Base-by-base conservation (phyloP, 23 tunicate species). In the Ascidia mentula region DNA sequence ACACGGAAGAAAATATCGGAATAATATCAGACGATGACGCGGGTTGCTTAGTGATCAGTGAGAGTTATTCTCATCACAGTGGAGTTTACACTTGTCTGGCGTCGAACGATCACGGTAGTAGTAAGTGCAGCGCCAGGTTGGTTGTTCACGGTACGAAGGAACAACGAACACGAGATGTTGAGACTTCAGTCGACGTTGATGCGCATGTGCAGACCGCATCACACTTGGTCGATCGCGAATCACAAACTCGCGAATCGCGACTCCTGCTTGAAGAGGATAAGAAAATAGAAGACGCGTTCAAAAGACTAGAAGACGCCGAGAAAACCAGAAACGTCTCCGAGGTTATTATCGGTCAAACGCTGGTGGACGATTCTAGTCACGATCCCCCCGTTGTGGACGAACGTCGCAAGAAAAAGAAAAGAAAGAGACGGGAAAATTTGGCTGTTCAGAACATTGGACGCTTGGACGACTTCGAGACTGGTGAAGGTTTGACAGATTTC, bases 21-120 rank as follows among this genome's bases (percentile, higher is more conserved):
- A 79, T 88, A 18, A 88, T 93, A 18, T 45, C 65, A 12, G 91
- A 90, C 45, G 88, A 85, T 13, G 86, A 82, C 33, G 99, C 95
- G n/a, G 95, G 96, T 13, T 90, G 95, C 59, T 59, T 95, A 40
- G 65, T 95, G 0, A 90, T 95, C 45, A 95, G 95, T 59, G 96
- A 83, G 26, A 60, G 89, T 0, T 82, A 79, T 26, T 59, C 80
- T 0, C 42, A 37, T 28, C 83, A 90, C 75, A 82, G 87, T 37
- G 99, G 99, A 76, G 79, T 89, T 36, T 95, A 90, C 85, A 78
- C 89, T 13, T 83, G 91, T 76, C 61, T 95, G 36, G 99, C 99
- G 36, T 88, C 90, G 45, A 95, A 95, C 79, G 84, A 77, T 0
- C 78, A 78, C 34, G 99, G 99, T 31, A 93, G 93, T 79, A 80